Percentiles rank a stretch among this genome's conserved stretches.
Conservation (phyloP, 2,888 invertebrate species). For the Perizoma flavofasciatum region DNA sequence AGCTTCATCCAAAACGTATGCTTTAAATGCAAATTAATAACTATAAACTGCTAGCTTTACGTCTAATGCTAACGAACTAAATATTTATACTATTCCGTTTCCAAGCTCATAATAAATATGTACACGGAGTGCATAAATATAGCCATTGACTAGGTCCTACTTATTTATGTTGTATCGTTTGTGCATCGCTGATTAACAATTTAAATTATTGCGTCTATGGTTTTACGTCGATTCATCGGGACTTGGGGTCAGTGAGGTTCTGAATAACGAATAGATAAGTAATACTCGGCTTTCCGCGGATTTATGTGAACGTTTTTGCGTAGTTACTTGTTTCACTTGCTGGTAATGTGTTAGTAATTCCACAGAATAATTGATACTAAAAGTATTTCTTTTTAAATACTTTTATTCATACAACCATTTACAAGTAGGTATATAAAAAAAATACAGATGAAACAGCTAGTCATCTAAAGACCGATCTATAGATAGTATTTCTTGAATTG, state of each 20-base stretch:
- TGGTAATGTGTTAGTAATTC: no score
- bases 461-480: no score
- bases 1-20: conserved; percentile 41
- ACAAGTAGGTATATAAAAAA: no score
- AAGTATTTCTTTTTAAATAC: no score
- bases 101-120: conserved; percentile 32
- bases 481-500: no score
- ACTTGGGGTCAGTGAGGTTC: conserved; percentile 29
- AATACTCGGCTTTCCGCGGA: conserved; percentile 31
- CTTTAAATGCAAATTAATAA: conserved; percentile 45
- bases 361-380: no score
- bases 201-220: conserved; percentile 32
- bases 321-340: not conserved
- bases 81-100: conserved; percentile 34
- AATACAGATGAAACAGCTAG: no score
- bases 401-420: no score
- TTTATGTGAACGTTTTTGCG: conserved; percentile 22
- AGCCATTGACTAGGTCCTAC: conserved; percentile 25
- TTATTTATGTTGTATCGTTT: conserved; percentile 32
- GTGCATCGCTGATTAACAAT: conserved; percentile 37
- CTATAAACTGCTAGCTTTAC: conserved; percentile 41
- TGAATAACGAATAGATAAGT: conserved; percentile 28
- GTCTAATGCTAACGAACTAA: conserved; percentile 42
- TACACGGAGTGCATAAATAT: conserved; percentile 28
- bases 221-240: conserved; percentile 33